Evolutionary conservation across 1,140 invertebrate species (phyloP), one percentile per base, ranked within the genome.

Genomic region (Oscheius sp.): DNA sequence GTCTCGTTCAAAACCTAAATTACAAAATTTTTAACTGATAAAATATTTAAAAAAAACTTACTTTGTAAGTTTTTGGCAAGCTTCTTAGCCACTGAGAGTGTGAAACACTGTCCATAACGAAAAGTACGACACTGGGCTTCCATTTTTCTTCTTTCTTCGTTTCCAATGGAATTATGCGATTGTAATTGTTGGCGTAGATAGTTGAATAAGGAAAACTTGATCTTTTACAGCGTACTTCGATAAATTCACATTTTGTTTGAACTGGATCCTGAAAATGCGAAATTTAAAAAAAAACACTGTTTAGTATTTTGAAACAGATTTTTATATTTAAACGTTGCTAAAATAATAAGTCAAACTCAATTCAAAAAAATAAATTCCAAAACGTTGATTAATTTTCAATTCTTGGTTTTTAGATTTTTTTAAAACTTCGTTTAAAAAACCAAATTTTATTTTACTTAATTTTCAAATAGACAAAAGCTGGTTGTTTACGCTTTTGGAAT

Each of bases 121-220:
- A 55, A 4, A 55, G 49, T 7, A 55, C 49, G 15, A 55, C 49
- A 26, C 49, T 55, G 49, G 15, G 28, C 49, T 55, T 55, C 7
- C 28, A 23, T 31, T 35, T 28, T n/a, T n/a, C 35, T 18, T 49
- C n/a, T 28, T 29, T 15, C 20, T 23, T 63, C 3, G 15, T 23
- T 20, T 32, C 10, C 31, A 55, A 73, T 52, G 78, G 68, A 4
- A 62, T 67, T 29, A 82, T 68, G 62, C 73, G 66, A 55, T 68
- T 59, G 52, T 82, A 78, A 35, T 80, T 63, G 46, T 79, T 79
- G 2, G 68, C 58, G 61, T 79, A 79, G 0, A 79, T 55, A 32
- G 52, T 36, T 1, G 77, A 36, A 18, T 69, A 68, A 10, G 68
- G 61, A 29, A 79, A 72, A 62, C 31, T 29, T 15, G 23, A 58